Conservation (phyloP, 2,113 vertebrate species). For the Argyrosomus japonicus region DNA sequence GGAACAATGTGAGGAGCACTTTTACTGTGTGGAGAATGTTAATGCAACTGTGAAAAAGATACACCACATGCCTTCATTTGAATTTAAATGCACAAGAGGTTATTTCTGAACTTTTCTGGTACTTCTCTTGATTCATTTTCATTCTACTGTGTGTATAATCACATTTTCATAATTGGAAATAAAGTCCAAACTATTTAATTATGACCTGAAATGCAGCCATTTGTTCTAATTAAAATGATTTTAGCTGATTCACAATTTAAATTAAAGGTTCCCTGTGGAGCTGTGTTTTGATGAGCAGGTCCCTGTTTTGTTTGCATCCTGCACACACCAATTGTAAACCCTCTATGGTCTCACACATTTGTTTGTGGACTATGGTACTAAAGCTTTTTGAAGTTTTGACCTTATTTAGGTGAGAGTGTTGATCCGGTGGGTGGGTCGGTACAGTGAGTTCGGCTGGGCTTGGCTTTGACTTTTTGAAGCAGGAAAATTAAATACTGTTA, state of each 20-base stretch:
- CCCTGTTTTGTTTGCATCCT: not conserved
- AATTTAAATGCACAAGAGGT: not conserved
- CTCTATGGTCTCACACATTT: no score
- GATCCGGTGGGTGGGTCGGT: no score
- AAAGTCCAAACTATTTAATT: no score
- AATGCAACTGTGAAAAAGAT: not conserved
- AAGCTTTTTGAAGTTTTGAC: no score
- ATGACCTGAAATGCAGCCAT: not conserved
- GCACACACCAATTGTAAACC: not conserved
- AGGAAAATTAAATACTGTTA: no score
- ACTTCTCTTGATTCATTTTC: not conserved
- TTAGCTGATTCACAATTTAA: constrained; percentile 3
- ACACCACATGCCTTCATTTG: not conserved
- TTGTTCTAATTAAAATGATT: constrained; percentile 2
- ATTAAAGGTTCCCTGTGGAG: not conserved
- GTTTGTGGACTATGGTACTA: no score
- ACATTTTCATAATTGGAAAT: not conserved
- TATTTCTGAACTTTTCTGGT: not conserved
- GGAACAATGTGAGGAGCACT: not conserved
- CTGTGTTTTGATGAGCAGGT: not conserved
- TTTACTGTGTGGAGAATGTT: not conserved
- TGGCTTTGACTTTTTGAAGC: no score
- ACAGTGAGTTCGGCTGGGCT: no score
- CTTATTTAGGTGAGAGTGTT: no score
- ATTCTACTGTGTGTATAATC: not conserved